phyloP scores from a whole-genome alignment of 2,888 invertebrate species.

The Lomographa bimaculata region DNA sequence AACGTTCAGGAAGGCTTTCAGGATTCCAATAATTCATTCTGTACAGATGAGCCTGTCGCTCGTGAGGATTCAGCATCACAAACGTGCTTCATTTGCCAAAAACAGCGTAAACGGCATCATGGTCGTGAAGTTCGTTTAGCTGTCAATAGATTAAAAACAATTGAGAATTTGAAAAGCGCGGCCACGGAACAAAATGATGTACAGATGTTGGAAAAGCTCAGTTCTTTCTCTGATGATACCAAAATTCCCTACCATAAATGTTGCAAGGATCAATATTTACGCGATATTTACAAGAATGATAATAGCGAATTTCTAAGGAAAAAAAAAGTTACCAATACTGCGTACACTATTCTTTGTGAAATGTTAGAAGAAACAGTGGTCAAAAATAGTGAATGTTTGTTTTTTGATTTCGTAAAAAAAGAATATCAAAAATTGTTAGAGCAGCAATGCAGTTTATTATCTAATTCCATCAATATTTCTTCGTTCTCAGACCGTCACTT shows the following conservation, averaged over 20 bases:
- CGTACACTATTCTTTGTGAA: constrained; percentile 32
- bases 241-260: constrained; percentile 30
- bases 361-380: constrained; percentile 34
- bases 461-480: constrained; percentile 33
- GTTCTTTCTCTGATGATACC: constrained; percentile 35
- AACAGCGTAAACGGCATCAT: constrained; percentile 31
- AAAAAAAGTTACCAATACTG: constrained; percentile 3
- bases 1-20: constrained; percentile 23
- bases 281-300: too few relatives aligned
- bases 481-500: too few relatives aligned
- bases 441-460: constrained; percentile 33
- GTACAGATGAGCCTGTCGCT: constrained; percentile 23
- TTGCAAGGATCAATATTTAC: constrained; percentile 33
- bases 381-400: constrained; percentile 38
- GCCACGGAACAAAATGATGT: too few relatives aligned
- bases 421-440: constrained; percentile 34
- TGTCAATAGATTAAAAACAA: constrained; percentile 30
- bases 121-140: constrained; percentile 32
- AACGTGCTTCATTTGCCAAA: constrained; percentile 31
- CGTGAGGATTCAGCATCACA: constrained; percentile 12
- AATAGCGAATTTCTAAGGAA: too few relatives aligned
- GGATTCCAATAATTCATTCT: constrained; percentile 22
- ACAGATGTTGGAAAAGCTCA: too few relatives aligned
- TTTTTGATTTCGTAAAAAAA: constrained; percentile 38
- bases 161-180: constrained; percentile 29